Conservation (phyloP, 2,797 vertebrate genomes). For the Acanthornis magna region DNA sequence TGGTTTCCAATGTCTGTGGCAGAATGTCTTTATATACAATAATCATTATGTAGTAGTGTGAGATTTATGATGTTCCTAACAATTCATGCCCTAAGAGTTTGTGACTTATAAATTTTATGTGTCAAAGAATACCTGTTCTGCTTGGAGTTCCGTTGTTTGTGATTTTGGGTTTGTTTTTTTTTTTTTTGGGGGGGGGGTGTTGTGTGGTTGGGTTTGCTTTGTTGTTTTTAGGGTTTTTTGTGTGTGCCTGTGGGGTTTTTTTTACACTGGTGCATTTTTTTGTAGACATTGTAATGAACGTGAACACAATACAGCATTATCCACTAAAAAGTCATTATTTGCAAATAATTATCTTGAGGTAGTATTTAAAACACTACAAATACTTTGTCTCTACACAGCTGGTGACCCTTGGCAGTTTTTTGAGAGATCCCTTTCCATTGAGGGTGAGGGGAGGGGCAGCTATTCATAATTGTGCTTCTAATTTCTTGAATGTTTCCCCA, state of each 20-base stretch:
- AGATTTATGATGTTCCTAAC: conserved; percentile 29
- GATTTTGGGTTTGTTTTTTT: background rate
- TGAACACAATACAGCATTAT: background rate
- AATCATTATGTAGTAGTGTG: background rate
- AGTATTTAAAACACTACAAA: background rate
- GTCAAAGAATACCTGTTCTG: background rate
- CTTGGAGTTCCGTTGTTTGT: background rate
- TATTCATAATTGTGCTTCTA: background rate
- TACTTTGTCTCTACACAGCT: background rate
- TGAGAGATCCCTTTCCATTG: background rate
- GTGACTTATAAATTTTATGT: background rate
- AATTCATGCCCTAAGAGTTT: conserved; percentile 31
- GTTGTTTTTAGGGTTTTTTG: background rate
- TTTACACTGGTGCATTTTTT: background rate
- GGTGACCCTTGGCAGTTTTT: background rate
- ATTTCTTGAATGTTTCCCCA: background rate
- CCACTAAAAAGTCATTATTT: background rate
- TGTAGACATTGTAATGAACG: background rate
- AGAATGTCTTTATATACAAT: background rate
- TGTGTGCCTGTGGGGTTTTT: background rate
- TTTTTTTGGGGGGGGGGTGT: accelerated
- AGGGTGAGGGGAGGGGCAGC: background rate
- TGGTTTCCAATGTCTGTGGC: background rate
- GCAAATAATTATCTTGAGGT: background rate
- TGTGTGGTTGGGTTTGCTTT: background rate